phyloP scores from a whole-genome alignment of 2,888 invertebrate genomes.

The Scrobipalpa costella region DNA sequence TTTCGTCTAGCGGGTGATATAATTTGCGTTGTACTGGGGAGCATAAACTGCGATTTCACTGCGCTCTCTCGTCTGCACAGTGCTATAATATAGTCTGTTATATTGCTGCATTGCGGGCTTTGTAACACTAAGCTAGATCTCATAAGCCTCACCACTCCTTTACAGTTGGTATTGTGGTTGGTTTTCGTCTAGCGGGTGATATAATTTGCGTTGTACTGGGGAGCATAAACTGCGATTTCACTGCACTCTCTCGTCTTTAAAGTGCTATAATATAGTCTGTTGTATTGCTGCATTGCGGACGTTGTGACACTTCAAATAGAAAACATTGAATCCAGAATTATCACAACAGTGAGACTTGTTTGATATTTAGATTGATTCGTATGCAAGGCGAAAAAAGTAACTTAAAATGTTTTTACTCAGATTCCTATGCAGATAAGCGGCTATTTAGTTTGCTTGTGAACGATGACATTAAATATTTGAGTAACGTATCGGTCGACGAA shows the following conservation, averaged over 20 bases:
- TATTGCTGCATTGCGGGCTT: constrained; percentile 46
- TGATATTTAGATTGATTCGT: too few species aligned
- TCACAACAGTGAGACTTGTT: too few species aligned
- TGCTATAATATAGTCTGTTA: constrained; percentile 25
- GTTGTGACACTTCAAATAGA: not conserved
- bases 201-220: constrained; percentile 17
- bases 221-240: constrained; percentile 51
- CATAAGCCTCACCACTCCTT: not conserved
- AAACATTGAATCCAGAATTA: too few species aligned
- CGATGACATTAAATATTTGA: too few species aligned
- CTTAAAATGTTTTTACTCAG: too few species aligned
- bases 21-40: constrained; percentile 24
- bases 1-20: not conserved
- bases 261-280: constrained; percentile 20
- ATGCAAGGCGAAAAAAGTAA: too few species aligned
- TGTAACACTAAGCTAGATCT: not conserved
- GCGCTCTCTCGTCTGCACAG: constrained; percentile 37
- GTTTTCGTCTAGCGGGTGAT: constrained; percentile 3
- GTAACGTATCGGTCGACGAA: too few species aligned
- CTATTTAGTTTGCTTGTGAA: too few species aligned
- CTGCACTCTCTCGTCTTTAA: constrained; percentile 37
- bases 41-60: constrained; percentile 51
- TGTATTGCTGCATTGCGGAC: constrained; percentile 46
- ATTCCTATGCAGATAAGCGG: too few species aligned
- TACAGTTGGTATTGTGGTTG: not conserved